Evolutionary conservation across 2,888 invertebrate species (phyloP).

Genomic region (Poecilobothrus nobilitatus): DNA sequence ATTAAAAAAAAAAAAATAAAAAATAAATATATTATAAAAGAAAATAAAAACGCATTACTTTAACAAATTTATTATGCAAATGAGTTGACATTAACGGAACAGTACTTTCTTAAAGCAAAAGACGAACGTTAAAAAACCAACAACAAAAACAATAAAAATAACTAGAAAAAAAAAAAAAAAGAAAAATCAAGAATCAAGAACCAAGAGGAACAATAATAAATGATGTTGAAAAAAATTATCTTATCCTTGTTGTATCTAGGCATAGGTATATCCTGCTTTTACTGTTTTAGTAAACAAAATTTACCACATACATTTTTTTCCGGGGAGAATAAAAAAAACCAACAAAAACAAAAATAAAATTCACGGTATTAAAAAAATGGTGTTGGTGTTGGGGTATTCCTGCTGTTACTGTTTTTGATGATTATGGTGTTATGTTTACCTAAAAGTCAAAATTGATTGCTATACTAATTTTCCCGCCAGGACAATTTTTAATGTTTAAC

Average conservation of each 20-base stretch:
- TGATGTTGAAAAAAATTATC: too few relatives aligned
- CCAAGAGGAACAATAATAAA: not conserved
- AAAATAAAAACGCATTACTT: not conserved
- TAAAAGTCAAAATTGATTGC: slow-evolving; percentile 5
- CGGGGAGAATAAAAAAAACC: too few relatives aligned
- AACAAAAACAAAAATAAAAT: too few relatives aligned
- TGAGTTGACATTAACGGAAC: not conserved
- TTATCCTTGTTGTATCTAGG: too few relatives aligned
- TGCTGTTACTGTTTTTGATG: too few relatives aligned
- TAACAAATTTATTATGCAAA: slow-evolving; percentile 6
- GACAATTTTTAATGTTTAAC: slow-evolving; percentile 6
- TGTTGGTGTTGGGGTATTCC: not conserved
- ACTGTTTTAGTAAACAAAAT: too few relatives aligned
- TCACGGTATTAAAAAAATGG: too few relatives aligned
- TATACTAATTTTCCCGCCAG: not conserved
- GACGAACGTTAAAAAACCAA: not conserved
- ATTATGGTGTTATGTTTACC: not conserved
- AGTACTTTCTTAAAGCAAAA: not conserved
- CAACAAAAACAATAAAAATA: not conserved
- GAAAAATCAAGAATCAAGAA: not conserved
- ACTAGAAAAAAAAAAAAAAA: not conserved
- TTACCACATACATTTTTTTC: too few relatives aligned
- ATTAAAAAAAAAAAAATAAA: too few relatives aligned
- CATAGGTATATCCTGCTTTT: not conserved
- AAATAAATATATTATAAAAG: too few relatives aligned